phyloP scores from a whole-genome alignment of 2,797 vertebrate species.

The Etheostoma perlongum region DNA sequence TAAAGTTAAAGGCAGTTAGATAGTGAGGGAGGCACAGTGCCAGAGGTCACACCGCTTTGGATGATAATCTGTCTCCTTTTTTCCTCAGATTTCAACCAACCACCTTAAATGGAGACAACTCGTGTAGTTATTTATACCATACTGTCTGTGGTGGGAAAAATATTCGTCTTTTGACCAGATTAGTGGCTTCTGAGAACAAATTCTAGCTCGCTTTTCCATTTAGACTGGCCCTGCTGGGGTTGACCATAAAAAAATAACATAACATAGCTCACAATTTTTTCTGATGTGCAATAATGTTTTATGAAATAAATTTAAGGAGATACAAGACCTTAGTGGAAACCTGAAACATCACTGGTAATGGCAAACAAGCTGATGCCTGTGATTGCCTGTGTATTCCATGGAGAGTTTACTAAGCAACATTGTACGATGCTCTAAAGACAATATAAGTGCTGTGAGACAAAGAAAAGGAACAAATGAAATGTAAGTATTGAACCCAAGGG shows the following conservation, averaged over 20 bases:
- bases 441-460: slow-evolving; percentile 33
- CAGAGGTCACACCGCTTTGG: slow-evolving; percentile 72
- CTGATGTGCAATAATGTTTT: slow-evolving; percentile 10
- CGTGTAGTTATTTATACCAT: slow-evolving; percentile 71
- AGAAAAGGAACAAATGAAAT: slow-evolving; percentile 36
- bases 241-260: slow-evolving; percentile 1
- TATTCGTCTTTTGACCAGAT: slow-evolving; percentile 42
- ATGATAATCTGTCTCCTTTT: slow-evolving; percentile 66
- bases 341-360: slow-evolving; percentile 26
- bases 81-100: slow-evolving; percentile 55
- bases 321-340: slow-evolving; percentile 24
- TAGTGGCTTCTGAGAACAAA: slow-evolving; percentile 47
- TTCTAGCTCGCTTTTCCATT: slow-evolving; percentile 15
- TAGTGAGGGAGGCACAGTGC: slow-evolving; percentile 59
- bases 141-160: slow-evolving; percentile 1
- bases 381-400: slow-evolving; percentile 19
- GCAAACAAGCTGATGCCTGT: slow-evolving; percentile 24
- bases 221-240: slow-evolving; percentile 5
- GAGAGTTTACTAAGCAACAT: slow-evolving; percentile 18
- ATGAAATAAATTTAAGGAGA: slow-evolving; percentile 22
- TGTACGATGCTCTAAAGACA: slow-evolving; percentile 17
- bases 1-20: slow-evolving; percentile 80
- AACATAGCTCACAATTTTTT: slow-evolving; percentile 2
- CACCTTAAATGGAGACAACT: slow-evolving; percentile 79
- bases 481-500: slow-evolving; percentile 29